These are phyloP conservation scores for Agrilus biguttatus DNA, from an alignment of 2,888 invertebrate species.

Conservation along the genomic window DNA sequence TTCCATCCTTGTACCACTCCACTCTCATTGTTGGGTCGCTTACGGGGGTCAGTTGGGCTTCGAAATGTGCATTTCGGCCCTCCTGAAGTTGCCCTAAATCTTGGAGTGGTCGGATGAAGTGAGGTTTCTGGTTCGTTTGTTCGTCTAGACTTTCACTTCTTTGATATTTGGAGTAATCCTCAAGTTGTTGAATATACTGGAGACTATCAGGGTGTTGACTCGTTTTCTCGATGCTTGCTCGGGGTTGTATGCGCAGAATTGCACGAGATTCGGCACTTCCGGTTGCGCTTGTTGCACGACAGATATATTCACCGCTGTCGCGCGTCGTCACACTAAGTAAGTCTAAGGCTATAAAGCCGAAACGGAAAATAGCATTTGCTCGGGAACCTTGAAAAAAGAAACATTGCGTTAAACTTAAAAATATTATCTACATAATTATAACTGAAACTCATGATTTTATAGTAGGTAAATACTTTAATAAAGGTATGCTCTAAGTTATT, in stretches of 20 bases:
- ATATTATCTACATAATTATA: background rate
- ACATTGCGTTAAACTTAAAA: background rate
- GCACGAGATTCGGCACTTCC: slow-evolving; percentile 81
- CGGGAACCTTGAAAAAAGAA: slow-evolving; percentile 60
- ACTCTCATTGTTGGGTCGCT: slow-evolving; percentile 89
- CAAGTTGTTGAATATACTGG: slow-evolving; percentile 79
- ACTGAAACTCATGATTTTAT: no score
- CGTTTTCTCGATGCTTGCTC: slow-evolving; percentile 71
- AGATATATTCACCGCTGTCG: slow-evolving; percentile 84
- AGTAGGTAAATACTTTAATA: no score
- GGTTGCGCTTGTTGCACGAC: slow-evolving; percentile 72
- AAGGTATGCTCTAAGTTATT: no score
- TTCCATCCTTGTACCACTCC: slow-evolving; percentile 92
- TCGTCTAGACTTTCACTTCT: slow-evolving; percentile 75
- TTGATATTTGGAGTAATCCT: slow-evolving; percentile 80
- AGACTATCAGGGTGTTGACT: slow-evolving; percentile 86
- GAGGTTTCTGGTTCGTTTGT: slow-evolving; percentile 63
- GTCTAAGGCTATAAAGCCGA: slow-evolving; percentile 93
- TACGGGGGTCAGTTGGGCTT: slow-evolving; percentile 82
- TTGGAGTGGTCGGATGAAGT: slow-evolving; percentile 76
- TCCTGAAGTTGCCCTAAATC: slow-evolving; percentile 79
- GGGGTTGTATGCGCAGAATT: slow-evolving; percentile 62
- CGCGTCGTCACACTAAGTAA: slow-evolving; percentile 71
- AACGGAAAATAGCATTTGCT: slow-evolving; percentile 88
- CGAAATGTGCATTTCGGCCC: slow-evolving; percentile 84